Percentiles rank a stretch among this genome's conserved stretches.
phyloP scores from a whole-genome alignment of 2,797 vertebrate species.

The Vipera latastei region DNA sequence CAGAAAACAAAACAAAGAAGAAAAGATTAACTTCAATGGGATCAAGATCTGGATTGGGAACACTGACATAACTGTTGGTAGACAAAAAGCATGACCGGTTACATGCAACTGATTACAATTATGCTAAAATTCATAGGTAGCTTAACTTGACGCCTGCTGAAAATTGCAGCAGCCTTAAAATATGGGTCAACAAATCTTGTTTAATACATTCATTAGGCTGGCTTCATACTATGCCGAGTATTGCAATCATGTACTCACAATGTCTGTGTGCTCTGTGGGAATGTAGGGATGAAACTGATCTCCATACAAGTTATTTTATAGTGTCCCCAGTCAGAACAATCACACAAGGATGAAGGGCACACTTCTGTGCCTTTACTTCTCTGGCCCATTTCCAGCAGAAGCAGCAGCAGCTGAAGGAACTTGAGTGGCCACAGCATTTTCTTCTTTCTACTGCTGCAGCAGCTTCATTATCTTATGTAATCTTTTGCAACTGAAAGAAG shows the following conservation, averaged over 20 bases:
- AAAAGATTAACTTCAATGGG: too few relatives aligned
- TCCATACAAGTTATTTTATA: constrained; percentile 85
- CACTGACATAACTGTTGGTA: not conserved
- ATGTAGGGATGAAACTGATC: constrained; percentile 80
- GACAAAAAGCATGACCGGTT: not conserved
- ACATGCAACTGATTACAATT: not conserved
- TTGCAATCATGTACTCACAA: constrained; percentile 80
- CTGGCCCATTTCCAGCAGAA: constrained; percentile 56
- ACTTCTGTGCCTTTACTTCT: constrained; percentile 21
- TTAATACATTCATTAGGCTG: not conserved
- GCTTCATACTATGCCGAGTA: not conserved
- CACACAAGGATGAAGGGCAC: constrained; percentile 77
- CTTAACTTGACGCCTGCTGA: not conserved
- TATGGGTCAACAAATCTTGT: not conserved
- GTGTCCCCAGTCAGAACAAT: constrained; percentile 82
- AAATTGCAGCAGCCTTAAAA: not conserved
- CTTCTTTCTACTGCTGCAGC: not conserved
- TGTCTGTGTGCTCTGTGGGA: constrained; percentile 83
- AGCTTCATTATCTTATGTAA: constrained; percentile 22
- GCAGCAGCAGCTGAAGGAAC: constrained; percentile 57
- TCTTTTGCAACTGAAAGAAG: not conserved
- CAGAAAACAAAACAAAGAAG: not conserved
- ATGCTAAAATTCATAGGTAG: not conserved
- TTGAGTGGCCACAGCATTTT: constrained; percentile 49
- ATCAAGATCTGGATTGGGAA: not conserved